phyloP scores from a whole-genome alignment of 1,140 invertebrate genomes.

The Andricus grossulariae region DNA sequence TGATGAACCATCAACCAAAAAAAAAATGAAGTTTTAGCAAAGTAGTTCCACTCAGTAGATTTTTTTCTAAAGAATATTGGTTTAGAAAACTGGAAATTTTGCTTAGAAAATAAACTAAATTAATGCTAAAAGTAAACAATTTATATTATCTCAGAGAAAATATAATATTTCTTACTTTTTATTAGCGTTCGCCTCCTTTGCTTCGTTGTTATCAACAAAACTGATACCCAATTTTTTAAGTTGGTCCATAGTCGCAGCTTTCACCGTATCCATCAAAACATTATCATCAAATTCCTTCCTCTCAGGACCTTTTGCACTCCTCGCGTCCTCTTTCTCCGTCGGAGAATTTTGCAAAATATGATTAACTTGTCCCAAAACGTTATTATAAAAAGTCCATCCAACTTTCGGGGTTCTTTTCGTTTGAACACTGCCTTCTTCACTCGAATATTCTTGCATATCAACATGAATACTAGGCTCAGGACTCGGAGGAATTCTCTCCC shows the following conservation, averaged over 20 bases:
- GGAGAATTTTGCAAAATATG: slow-evolving; percentile 73
- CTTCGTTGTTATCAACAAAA: slow-evolving; percentile 63
- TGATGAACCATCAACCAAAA: too few relatives aligned
- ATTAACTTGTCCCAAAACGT: slow-evolving; percentile 79
- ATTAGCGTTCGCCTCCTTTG: slow-evolving; percentile 49
- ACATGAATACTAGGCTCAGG: slow-evolving; percentile 79
- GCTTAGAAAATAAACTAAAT: too few relatives aligned
- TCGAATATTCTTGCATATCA: slow-evolving; percentile 79
- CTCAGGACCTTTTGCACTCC: slow-evolving; percentile 41
- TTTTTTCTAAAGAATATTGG: too few relatives aligned
- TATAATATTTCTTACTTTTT: slow-evolving; percentile 51
- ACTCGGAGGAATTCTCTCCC: slow-evolving; percentile 76
- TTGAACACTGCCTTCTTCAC: slow-evolving; percentile 73
- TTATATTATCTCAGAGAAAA: not conserved
- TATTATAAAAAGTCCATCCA: slow-evolving; percentile 82
- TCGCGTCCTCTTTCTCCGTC: slow-evolving; percentile 40
- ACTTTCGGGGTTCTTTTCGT: slow-evolving; percentile 76
- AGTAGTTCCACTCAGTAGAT: too few relatives aligned
- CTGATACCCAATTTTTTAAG: slow-evolving; percentile 74
- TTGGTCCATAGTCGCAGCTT: slow-evolving; percentile 75
- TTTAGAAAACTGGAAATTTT: too few relatives aligned
- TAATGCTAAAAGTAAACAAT: too few relatives aligned
- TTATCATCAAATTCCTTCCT: slow-evolving; percentile 53
- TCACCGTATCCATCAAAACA: slow-evolving; percentile 68
- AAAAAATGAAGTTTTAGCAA: too few relatives aligned